Percentiles rank a stretch among this genome's conserved stretches.
These are phyloP conservation scores for Limnephilus lunatus DNA, from an alignment of 2,888 invertebrate genomes.

Conservation along the genomic window DNA sequence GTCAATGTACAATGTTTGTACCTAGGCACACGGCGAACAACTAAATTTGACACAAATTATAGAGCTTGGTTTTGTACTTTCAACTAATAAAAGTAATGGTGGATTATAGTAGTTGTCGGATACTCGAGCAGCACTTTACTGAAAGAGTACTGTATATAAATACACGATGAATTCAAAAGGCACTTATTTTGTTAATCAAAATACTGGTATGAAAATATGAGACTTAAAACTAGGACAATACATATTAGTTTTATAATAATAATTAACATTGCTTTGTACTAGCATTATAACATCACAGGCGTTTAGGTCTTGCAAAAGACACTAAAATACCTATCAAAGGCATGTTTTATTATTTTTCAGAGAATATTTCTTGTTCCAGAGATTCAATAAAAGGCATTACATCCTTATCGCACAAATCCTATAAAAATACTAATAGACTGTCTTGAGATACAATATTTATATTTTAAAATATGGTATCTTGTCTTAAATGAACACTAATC, in stretches of 20 bases:
- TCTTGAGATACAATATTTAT: background rate
- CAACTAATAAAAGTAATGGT: too few relatives aligned
- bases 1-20: too few relatives aligned
- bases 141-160: too few relatives aligned
- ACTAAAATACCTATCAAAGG: background rate
- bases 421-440: background rate
- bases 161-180: background rate
- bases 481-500: background rate
- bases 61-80: too few relatives aligned
- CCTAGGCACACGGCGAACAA: too few relatives aligned
- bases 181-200: background rate
- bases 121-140: too few relatives aligned
- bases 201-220: background rate
- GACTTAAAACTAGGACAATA: background rate
- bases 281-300: background rate
- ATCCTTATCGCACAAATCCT: background rate
- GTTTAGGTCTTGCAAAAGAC: background rate
- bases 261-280: background rate
- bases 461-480: background rate
- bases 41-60: too few relatives aligned
- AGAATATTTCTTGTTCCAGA: background rate
- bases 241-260: background rate
- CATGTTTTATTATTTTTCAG: background rate
- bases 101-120: too few relatives aligned
- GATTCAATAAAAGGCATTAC: slow-evolving; percentile 2